Conservation (phyloP, 1,140 invertebrate genomes). For the Drosophila santomea region DNA sequence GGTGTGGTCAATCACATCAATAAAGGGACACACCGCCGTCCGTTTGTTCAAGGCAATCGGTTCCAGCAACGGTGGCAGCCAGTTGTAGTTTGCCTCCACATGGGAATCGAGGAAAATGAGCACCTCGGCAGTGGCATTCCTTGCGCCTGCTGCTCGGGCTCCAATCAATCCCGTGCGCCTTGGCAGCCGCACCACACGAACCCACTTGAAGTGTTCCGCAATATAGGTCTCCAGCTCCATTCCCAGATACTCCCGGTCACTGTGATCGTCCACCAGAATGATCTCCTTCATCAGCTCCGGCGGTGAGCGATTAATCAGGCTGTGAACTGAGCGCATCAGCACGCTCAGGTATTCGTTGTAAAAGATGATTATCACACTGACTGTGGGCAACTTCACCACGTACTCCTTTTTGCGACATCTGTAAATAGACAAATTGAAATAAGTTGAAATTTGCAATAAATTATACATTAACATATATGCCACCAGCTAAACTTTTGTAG, state of each 20-base stretch:
- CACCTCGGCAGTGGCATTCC: slow-evolving; percentile 92
- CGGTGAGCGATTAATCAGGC: slow-evolving; percentile 94
- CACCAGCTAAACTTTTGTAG: no score
- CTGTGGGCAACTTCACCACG: slow-evolving; percentile 90
- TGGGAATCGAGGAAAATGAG: slow-evolving; percentile 97
- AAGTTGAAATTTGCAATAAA: no score
- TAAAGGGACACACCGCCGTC: slow-evolving; percentile 97
- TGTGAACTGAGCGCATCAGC: slow-evolving; percentile 93
- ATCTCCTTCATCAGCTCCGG: slow-evolving; percentile 93
- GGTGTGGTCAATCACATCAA: slow-evolving; percentile 97
- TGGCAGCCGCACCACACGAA: slow-evolving; percentile 90
- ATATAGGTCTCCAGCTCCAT: slow-evolving; percentile 92
- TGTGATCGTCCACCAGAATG: slow-evolving; percentile 96
- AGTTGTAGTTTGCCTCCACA: slow-evolving; percentile 97
- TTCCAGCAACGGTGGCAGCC: slow-evolving; percentile 96
- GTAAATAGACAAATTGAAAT: neutral
- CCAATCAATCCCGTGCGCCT: slow-evolving; percentile 94
- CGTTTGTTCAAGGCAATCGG: slow-evolving; percentile 94
- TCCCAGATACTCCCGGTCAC: slow-evolving; percentile 90
- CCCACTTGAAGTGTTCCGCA: slow-evolving; percentile 88
- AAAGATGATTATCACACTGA: slow-evolving; percentile 96
- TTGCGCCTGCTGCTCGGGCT: slow-evolving; percentile 94
- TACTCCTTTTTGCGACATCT: slow-evolving; percentile 92
- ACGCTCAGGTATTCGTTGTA: slow-evolving; percentile 97
- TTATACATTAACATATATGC: no score